A percentile compares a stretch with the other conserved stretches of the same genome.
Evolutionary conservation across 1,140 invertebrate species (phyloP).

Genomic region (Thaumetopoea pityocampa): DNA sequence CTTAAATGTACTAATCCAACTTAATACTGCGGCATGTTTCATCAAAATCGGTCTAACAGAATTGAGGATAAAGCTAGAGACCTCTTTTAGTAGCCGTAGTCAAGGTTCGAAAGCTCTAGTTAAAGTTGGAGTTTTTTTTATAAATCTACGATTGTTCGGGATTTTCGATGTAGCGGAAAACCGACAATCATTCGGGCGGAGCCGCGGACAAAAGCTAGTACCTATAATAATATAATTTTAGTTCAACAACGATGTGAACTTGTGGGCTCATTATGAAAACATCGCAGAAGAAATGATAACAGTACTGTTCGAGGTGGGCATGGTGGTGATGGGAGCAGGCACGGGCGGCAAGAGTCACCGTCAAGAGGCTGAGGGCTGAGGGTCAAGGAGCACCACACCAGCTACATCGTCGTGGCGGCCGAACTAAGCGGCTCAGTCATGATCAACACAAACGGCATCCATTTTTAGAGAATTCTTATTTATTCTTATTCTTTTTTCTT

Average conservation of each 20-base stretch:
- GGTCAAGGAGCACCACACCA: conserved; percentile 82
- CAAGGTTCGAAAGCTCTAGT: too few relatives aligned
- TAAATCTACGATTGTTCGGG: too few relatives aligned
- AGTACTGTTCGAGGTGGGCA: conserved; percentile 86
- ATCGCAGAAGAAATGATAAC: conserved; percentile 90
- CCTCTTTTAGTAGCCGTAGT: too few relatives aligned
- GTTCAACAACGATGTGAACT: conserved; percentile 90
- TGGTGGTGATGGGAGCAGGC: conserved; percentile 86
- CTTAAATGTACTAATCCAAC: too few relatives aligned
- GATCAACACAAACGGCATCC: conserved; percentile 62
- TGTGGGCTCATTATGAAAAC: conserved; percentile 91
- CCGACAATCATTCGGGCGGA: too few relatives aligned
- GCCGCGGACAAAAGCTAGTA: too few relatives aligned
- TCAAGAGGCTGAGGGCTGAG: conserved; percentile 89
- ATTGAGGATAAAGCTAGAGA: too few relatives aligned
- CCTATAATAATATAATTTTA: too few relatives aligned
- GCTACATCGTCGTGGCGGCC: conserved; percentile 83
- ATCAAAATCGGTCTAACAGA: too few relatives aligned
- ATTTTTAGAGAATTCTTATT: conserved; percentile 18
- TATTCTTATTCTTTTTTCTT: not conserved
- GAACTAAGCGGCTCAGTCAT: conserved; percentile 91
- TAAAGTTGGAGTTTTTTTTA: too few relatives aligned
- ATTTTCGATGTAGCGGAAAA: too few relatives aligned
- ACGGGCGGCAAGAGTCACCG: conserved; percentile 88
- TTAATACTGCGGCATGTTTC: too few relatives aligned